These are phyloP conservation scores for Lucifuga dentata DNA, from an alignment of 2,113 vertebrate species.

Conservation along the genomic window DNA sequence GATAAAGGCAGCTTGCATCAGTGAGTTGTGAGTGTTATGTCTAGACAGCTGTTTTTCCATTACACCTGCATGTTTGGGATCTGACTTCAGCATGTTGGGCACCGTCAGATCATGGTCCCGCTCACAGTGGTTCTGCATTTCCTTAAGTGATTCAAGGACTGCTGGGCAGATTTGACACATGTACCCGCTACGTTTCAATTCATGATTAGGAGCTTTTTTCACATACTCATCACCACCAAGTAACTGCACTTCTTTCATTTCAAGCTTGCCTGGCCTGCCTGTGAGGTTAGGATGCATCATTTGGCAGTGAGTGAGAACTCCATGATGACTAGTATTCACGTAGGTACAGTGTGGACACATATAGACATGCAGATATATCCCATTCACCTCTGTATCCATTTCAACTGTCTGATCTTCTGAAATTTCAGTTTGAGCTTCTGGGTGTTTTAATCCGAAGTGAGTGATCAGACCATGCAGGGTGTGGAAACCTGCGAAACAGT, in stretches of 20 bases:
- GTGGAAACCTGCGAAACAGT: slow-evolving; percentile 84
- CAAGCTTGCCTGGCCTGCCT: slow-evolving; percentile 86
- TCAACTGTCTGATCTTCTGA: slow-evolving; percentile 82
- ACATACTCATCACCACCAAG: slow-evolving; percentile 75
- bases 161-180: slow-evolving; percentile 89
- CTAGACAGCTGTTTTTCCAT: slow-evolving; percentile 73
- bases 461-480: slow-evolving; percentile 83
- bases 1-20: slow-evolving; percentile 79
- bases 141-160: slow-evolving; percentile 83
- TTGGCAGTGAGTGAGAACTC: slow-evolving; percentile 90
- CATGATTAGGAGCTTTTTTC: slow-evolving; percentile 78
- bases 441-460: slow-evolving; percentile 89
- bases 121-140: slow-evolving; percentile 87
- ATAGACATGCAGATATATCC: slow-evolving; percentile 69
- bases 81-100: slow-evolving; percentile 79
- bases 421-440: slow-evolving; percentile 65
- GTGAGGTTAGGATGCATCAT: slow-evolving; percentile 84
- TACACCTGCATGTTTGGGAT: slow-evolving; percentile 67
- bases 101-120: slow-evolving; percentile 82
- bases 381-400: slow-evolving; percentile 39
- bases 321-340: slow-evolving; percentile 87
- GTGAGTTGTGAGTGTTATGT: slow-evolving; percentile 70
- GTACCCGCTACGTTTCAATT: slow-evolving; percentile 85
- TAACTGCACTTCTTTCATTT: slow-evolving; percentile 83
- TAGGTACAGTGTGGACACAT: slow-evolving; percentile 91